Evolutionary conservation across 2,888 invertebrate genomes (phyloP).

Genomic region (Aelia acuminata): DNA sequence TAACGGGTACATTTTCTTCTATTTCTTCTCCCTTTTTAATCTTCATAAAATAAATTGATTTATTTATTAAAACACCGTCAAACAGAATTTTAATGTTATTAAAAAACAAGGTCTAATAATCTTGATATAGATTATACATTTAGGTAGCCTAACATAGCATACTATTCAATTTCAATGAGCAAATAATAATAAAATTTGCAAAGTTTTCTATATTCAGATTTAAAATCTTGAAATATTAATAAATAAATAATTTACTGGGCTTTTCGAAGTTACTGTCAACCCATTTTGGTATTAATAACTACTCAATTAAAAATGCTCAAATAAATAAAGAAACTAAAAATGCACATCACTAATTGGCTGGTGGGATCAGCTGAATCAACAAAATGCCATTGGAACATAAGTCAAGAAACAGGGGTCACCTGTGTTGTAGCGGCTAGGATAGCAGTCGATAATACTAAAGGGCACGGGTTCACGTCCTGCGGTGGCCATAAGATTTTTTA

Average conservation of each 20-base stretch:
- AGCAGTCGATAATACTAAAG: too few relatives aligned
- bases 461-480: too few relatives aligned
- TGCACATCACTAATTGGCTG: too few relatives aligned
- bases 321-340: neutral
- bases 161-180: neutral
- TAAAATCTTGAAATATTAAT: neutral
- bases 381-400: too few relatives aligned
- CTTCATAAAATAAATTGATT: slow-evolving; percentile 63
- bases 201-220: neutral
- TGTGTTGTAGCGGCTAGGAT: too few relatives aligned
- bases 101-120: neutral
- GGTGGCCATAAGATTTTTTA: too few relatives aligned
- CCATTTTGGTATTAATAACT: neutral
- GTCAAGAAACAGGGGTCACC: too few relatives aligned
- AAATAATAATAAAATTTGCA: neutral
- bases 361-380: too few relatives aligned
- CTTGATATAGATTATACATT: neutral
- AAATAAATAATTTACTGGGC: neutral
- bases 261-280: neutral
- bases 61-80: too few relatives aligned
- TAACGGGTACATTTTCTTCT: slow-evolving; percentile 71
- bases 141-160: neutral
- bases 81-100: too few relatives aligned
- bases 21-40: slow-evolving; percentile 67
- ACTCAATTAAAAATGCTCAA: neutral